Evolutionary conservation across 1,140 invertebrate species (phyloP).

Genomic region (Neotoxoptera formosana): DNA sequence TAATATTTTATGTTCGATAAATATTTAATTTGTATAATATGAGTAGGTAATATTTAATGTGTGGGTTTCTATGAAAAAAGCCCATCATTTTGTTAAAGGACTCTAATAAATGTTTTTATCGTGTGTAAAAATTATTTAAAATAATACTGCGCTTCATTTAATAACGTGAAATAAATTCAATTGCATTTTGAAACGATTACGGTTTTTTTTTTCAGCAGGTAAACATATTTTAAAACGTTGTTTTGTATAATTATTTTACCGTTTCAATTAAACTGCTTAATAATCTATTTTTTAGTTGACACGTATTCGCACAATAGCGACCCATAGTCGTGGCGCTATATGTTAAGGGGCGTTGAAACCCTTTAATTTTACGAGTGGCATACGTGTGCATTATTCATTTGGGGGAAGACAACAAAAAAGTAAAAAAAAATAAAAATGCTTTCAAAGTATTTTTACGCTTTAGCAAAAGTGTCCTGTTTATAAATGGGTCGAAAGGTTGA

Average conservation of each 20-base stretch:
- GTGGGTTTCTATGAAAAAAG: background rate
- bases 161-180: background rate
- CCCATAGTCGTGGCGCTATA: background rate
- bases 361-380: constrained; percentile 32
- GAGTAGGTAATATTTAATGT: background rate
- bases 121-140: background rate
- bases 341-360: background rate
- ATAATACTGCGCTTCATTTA: background rate
- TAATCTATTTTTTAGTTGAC: constrained; percentile 20
- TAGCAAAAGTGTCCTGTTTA: background rate
- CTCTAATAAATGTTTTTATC: background rate
- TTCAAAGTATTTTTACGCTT: background rate
- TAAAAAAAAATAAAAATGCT: background rate
- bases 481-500: constrained; percentile 10
- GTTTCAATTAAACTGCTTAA: constrained; percentile 27
- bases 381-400: constrained; percentile 41
- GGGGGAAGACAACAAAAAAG: background rate
- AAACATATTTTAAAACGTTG: background rate
- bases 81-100: background rate
- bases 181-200: background rate
- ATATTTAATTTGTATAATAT: background rate
- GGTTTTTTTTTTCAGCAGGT: background rate
- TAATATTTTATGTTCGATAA: no score
- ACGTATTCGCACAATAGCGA: background rate
- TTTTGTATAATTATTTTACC: background rate